Evolutionary conservation across 92 coral and sea anemone genomes (phyloP).

Genomic region (Meandrina meandrites): DNA sequence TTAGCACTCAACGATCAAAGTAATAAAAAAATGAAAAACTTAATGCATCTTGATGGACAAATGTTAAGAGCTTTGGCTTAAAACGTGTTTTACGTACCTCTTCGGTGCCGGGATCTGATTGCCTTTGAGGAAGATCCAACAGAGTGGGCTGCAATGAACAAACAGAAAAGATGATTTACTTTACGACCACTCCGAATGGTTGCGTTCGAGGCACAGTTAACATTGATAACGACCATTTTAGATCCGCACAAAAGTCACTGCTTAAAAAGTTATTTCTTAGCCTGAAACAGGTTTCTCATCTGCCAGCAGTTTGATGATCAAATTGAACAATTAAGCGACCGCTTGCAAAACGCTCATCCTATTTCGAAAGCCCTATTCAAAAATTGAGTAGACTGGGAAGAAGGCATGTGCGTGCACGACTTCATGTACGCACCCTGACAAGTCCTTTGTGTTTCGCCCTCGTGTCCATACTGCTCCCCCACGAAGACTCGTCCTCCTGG

Average conservation of each 20-base stretch:
- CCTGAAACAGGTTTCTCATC: no score
- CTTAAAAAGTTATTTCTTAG: no score
- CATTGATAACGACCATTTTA: no score
- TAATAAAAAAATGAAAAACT: not conserved
- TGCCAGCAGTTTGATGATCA: no score
- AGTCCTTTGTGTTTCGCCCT: conserved; percentile 39
- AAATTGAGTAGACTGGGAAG: not conserved
- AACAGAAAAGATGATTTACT: not conserved
- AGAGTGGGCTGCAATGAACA: conserved; percentile 44
- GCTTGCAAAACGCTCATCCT: no score
- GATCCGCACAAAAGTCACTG: no score
- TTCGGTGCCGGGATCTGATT: conserved; percentile 76
- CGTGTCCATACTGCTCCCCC: conserved; percentile 63
- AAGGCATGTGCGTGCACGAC: not conserved
- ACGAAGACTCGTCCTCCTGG: conserved; percentile 79
- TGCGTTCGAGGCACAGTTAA: no score
- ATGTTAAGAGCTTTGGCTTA: not conserved
- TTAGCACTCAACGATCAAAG: not conserved
- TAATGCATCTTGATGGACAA: no score
- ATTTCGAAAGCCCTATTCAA: not conserved
- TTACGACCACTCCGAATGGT: not conserved
- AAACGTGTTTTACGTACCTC: conserved; percentile 56
- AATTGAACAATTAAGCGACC: no score
- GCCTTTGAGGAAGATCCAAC: conserved; percentile 60
- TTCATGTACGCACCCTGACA: conserved; percentile 20